Base-by-base conservation (phyloP, 1,140 invertebrate genomes). In the Bursaphelenchus mucronatus region DNA sequence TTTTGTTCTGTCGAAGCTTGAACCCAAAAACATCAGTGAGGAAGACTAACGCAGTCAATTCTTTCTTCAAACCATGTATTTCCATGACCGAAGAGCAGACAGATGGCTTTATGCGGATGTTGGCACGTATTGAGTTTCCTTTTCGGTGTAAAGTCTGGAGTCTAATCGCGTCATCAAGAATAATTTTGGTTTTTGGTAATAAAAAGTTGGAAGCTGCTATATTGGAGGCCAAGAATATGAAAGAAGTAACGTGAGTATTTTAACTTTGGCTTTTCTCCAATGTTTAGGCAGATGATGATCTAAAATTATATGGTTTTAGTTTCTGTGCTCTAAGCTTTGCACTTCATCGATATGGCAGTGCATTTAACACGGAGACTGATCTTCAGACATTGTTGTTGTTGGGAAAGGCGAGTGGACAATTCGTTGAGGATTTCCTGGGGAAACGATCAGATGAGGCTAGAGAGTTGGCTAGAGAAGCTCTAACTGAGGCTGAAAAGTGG, bases 341-440 rank as follows among this genome's bases (percentile, higher is more conserved):
- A 3, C 41, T 59, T 11, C 40, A 11, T 19, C 41, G 30, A 50
- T 59, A 44, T 39, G 11, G 11, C 13, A 11, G 11, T n/a, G 11
- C 57, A 3, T 59, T 59, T 44, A 39, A 55, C 13, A 44, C 41
- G 13, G 57, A 44, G 13, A 15, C 19, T 1, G 41, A 44, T 13
- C 11, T 59, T 50, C 11, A 13, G 11, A 39, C 41, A 15, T 11
- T 59, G 19, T 39, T 59, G 19, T 15, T 59, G 40, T 11, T 40
- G 13, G 57, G 40, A 39, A 39, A 44, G 4, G 57, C 45, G 11
- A 41, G 21, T 17, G 47, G n/a, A 1, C 57, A 43, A 13, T n/a
- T 59, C 6, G 45, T 59, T 39, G 57, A 59, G 45, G 57, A 59
- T 6, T 59, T 59, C 40, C 40, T 59, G 44, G 41, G 40, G 40